A percentile compares a stretch with the other conserved stretches of the same genome.
These are phyloP conservation scores for Nematostella vectensis DNA, from an alignment of 92 coral and sea anemone genomes.

Conservation along the genomic window DNA sequence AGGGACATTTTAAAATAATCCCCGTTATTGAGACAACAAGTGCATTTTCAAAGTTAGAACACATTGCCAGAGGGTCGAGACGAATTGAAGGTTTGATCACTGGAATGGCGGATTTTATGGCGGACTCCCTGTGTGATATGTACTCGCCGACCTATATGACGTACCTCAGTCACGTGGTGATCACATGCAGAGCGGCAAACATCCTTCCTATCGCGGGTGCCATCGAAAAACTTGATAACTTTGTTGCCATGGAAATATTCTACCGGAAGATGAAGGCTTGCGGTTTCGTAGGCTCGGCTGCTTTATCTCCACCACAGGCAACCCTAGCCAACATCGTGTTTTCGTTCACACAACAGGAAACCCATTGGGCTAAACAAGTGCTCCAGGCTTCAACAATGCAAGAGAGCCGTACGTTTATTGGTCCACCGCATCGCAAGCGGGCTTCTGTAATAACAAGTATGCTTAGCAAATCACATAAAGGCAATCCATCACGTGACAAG, in stretches of 20 bases:
- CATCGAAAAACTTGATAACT: slow-evolving; percentile 22
- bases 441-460: slow-evolving; percentile 4
- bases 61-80: slow-evolving; percentile 4
- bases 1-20: too few species aligned
- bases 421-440: slow-evolving; percentile 11
- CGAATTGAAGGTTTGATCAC: slow-evolving; percentile 8
- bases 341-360: slow-evolving; percentile 12
- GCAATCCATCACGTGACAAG: too few species aligned
- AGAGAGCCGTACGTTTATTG: slow-evolving; percentile 17
- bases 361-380: slow-evolving; percentile 9
- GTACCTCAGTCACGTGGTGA: slow-evolving; percentile 8
- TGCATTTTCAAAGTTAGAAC: too few species aligned
- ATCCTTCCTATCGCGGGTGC: slow-evolving; percentile 22
- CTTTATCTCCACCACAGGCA: slow-evolving; percentile 11
- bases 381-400: slow-evolving; percentile 17
- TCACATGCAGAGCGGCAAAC: slow-evolving; percentile 18
- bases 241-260: slow-evolving; percentile 13
- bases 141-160: slow-evolving; percentile 9
- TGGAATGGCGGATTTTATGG: slow-evolving; percentile 15
- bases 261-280: slow-evolving; percentile 31
- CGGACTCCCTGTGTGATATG: slow-evolving; percentile 11
- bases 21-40: too few species aligned
- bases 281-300: slow-evolving; percentile 17
- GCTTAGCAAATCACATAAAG: not conserved
- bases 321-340: slow-evolving; percentile 14